Evolutionary conservation across 2,888 invertebrate species (phyloP).

Genomic region (Drosophila ustulata): DNA sequence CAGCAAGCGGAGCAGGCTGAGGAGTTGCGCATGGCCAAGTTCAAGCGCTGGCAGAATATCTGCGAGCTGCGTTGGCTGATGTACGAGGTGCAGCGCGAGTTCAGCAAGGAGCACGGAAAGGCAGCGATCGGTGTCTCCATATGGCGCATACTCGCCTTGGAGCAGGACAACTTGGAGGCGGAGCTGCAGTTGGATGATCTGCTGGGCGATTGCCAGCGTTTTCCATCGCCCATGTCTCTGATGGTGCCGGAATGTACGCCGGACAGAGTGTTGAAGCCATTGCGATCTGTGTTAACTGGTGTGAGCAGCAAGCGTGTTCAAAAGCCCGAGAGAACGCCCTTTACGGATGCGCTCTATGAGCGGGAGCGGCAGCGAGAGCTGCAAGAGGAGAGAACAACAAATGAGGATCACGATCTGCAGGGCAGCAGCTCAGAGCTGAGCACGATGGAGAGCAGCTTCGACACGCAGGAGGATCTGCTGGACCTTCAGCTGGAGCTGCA

Average conservation of each 20-base stretch:
- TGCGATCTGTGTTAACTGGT: slow-evolving; percentile 36
- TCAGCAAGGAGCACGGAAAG: slow-evolving; percentile 30
- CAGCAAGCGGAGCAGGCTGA: slow-evolving; percentile 16
- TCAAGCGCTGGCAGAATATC: slow-evolving; percentile 56
- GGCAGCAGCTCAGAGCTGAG: not conserved
- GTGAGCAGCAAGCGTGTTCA: not conserved
- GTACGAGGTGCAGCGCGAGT: slow-evolving; percentile 55
- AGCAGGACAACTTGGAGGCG: slow-evolving; percentile 74
- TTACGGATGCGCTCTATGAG: slow-evolving; percentile 7
- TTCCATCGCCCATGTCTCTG: slow-evolving; percentile 62
- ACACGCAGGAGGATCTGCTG: slow-evolving; percentile 4
- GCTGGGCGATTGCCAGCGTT: slow-evolving; percentile 36
- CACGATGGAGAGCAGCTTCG: not conserved
- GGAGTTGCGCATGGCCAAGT: slow-evolving; percentile 22
- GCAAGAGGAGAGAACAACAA: not conserved
- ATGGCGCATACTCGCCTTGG: slow-evolving; percentile 71
- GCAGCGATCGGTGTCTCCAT: slow-evolving; percentile 43
- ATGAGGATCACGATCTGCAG: not conserved
- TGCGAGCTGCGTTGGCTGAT: slow-evolving; percentile 57
- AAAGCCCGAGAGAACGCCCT: not conserved
- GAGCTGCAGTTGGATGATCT: slow-evolving; percentile 43
- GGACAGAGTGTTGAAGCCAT: slow-evolving; percentile 17
- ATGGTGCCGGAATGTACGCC: slow-evolving; percentile 17
- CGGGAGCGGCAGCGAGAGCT: not conserved
- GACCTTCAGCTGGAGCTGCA: slow-evolving; percentile 16